Base-by-base conservation (phyloP, 1,140 invertebrate genomes). In the Halesus radiatus region DNA sequence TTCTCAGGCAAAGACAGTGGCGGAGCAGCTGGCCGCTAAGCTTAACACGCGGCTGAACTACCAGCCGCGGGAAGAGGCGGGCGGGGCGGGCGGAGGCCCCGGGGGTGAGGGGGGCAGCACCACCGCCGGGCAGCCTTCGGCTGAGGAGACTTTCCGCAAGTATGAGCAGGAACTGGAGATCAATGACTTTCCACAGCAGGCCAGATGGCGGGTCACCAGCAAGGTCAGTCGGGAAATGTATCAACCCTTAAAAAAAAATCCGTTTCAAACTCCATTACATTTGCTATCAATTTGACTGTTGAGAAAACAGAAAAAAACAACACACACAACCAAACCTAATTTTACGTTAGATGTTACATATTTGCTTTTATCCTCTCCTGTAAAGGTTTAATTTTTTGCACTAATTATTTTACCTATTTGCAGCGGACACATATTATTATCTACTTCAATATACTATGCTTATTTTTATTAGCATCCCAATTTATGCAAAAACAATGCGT, bases 91-190 rank as follows among this genome's bases (percentile, higher is more conserved):
- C 83, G 32, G 32, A 6, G 82, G 84, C 7, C 23, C 64, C n/a
- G 70, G 37, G n/a, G 83, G 78, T n/a, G 32, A 60, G n/a, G 80
- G 78, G 13, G 91, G 92, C 7, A 94, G 94, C 80, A 92, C 93
- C 22, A 92, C 94, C 16, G 89, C 91, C 2, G 94, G 92, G 5
- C 90, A 90, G 64, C 90, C 91, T 3, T 94, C 92, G 3, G 90
- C 90, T 62, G 94, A 95, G 72, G 93, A 94, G 84, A 93, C 92
- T 3, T 96, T 96, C 90, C 91, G 94, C 80, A 99, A 99, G 85
- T 99, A 99, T 87, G 98, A 99, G 88, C 98, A 99, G 85, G 99
- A 99, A 88, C 91, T 99, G 72, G 99, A 99, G 89, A 99, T 99
- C 84, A 99, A 99, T 86, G 98, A 99, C 88, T 99, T 99, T 89